Evolutionary conservation across 2,113 vertebrate genomes (phyloP).

Genomic region (Xyliphius kryptos): DNA sequence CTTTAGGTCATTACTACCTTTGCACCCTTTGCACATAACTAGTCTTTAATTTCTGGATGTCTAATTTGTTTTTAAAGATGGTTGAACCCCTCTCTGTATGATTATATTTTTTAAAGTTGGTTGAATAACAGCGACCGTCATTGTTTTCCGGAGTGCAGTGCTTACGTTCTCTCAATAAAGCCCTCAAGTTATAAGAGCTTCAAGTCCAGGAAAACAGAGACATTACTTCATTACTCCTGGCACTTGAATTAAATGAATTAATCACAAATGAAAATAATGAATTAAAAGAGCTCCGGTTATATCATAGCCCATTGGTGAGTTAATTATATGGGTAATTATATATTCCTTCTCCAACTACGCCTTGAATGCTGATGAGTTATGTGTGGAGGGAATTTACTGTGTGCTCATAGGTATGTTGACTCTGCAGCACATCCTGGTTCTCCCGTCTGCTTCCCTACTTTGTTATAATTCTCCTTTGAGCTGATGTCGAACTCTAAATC

Average conservation of each 20-base stretch:
- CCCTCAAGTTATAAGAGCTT: too few relatives aligned
- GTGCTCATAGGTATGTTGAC: slow-evolving; percentile 14
- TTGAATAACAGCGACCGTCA: background rate
- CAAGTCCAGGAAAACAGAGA: too few relatives aligned
- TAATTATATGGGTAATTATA: slow-evolving; percentile 18
- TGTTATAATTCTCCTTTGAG: slow-evolving; percentile 41
- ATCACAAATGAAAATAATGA: too few relatives aligned
- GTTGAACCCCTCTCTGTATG: background rate
- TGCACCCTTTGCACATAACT: too few relatives aligned
- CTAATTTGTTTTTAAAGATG: background rate
- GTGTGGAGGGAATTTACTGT: background rate
- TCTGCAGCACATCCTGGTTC: slow-evolving; percentile 25
- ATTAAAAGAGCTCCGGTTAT: background rate
- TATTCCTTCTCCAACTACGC: slow-evolving; percentile 8
- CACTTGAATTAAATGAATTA: too few relatives aligned
- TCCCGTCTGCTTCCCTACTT: slow-evolving; percentile 47
- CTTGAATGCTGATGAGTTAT: background rate
- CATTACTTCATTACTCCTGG: too few relatives aligned
- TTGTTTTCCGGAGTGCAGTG: too few relatives aligned
- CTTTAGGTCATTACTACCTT: too few relatives aligned
- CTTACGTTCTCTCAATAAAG: background rate
- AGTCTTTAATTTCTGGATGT: background rate
- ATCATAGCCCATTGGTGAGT: slow-evolving; percentile 11
- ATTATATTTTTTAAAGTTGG: background rate
- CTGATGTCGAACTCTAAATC: slow-evolving; percentile 44